phyloP scores from a whole-genome alignment of 2,888 invertebrate genomes.

The Sesia bembeciformis region DNA sequence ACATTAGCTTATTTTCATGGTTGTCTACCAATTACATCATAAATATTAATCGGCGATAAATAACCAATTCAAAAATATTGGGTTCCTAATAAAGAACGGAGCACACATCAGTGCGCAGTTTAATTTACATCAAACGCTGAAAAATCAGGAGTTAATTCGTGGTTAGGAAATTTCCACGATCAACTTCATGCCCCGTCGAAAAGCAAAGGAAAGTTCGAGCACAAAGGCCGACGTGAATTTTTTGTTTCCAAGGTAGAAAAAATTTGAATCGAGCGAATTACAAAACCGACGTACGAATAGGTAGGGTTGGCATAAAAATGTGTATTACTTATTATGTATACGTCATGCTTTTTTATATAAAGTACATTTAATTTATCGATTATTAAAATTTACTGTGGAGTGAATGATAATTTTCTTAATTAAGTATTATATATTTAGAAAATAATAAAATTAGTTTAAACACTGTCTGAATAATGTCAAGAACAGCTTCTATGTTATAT shows the following conservation, averaged over 20 bases:
- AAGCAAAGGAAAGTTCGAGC: conserved; percentile 58
- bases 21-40: background rate
- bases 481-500: too few relatives aligned
- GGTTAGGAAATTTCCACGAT: conserved; percentile 49
- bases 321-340: too few relatives aligned
- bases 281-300: conserved; percentile 42
- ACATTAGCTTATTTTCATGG: too few relatives aligned
- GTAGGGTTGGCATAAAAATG: conserved; percentile 30
- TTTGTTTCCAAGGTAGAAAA: conserved; percentile 56
- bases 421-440: too few relatives aligned
- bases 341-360: too few relatives aligned
- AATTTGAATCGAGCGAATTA: conserved; percentile 59
- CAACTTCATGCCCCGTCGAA: conserved; percentile 57
- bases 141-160: conserved; percentile 53
- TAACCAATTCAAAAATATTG: background rate
- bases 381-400: too few relatives aligned
- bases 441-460: too few relatives aligned
- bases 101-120: conserved; percentile 11
- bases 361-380: too few relatives aligned
- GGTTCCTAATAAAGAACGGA: background rate
- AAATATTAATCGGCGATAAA: conserved; percentile 3
- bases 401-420: too few relatives aligned
- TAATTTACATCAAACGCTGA: conserved; percentile 57
- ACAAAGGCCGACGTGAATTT: conserved; percentile 51
- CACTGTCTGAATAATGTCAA: too few relatives aligned